Evolutionary conservation across 2,797 vertebrate genomes (phyloP).

Genomic region (Trachurus trachurus): DNA sequence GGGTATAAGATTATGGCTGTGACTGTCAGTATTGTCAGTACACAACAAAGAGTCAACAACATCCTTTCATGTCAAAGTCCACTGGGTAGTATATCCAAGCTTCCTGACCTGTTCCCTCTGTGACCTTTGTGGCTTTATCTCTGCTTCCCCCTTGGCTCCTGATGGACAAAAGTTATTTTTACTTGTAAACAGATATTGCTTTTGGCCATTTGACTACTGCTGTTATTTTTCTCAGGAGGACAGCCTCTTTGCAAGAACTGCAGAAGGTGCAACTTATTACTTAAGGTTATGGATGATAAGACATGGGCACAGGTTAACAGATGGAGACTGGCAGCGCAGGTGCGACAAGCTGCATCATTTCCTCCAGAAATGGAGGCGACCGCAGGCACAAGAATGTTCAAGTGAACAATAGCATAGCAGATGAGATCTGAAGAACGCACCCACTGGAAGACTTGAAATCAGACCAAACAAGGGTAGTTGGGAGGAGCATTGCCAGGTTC

Average conservation of each 20-base stretch:
- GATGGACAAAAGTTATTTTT: constrained; percentile 32
- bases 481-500: constrained; percentile 47
- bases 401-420: constrained; percentile 18
- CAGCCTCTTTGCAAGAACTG: constrained; percentile 4
- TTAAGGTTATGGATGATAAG: constrained; percentile 1
- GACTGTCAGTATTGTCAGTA: background rate
- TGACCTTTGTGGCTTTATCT: constrained; percentile 9
- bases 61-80: background rate
- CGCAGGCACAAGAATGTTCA: constrained; percentile 32
- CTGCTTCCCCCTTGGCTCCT: constrained; percentile 3
- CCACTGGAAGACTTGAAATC: constrained; percentile 29
- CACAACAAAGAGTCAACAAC: background rate
- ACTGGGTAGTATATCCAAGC: background rate
- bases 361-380: constrained; percentile 24
- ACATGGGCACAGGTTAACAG: constrained; percentile 51
- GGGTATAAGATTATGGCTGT: no score
- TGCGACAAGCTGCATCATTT: constrained; percentile 36
- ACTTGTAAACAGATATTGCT: constrained; percentile 27
- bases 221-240: constrained; percentile 33
- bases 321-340: constrained; percentile 51
- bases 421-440: constrained; percentile 50
- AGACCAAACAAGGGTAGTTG: constrained; percentile 22
- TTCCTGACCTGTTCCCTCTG: background rate
- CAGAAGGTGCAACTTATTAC: constrained; percentile 14
- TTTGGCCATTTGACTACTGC: constrained; percentile 36